Base-by-base conservation (phyloP, 2,888 invertebrate genomes). In the Dicycla oo region DNA sequence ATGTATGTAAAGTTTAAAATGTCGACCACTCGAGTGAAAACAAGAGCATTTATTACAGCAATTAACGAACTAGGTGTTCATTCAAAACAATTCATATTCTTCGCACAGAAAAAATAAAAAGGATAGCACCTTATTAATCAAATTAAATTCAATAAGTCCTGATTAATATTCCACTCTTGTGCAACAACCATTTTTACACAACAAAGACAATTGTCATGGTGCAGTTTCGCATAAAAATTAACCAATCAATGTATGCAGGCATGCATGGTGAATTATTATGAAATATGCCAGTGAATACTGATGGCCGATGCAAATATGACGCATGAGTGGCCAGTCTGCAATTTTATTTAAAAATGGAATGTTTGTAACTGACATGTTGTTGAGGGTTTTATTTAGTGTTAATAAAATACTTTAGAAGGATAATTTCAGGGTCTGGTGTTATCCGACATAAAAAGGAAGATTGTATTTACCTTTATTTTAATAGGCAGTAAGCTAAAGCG, bases 221-320 rank as follows among this genome's bases (percentile, higher is more conserved):
- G 78, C 83, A 69, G 80, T 71, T 78, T 74, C 72, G 90, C 87
- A 88, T 88, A 87, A 87, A 87, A 87, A 89, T 88, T 85, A 85
- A 87, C 85, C 88, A 88, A 91, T 89, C 87, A 87, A 78, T 81
- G 84, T 58, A 67, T 53, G 66, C 78, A 81, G 51, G 78, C 77
- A 84, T 85, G 87, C 84, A 85, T 82, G 82, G 81, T 86, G 88
- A 90, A 91, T 91, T 90, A 88, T 86, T 86, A 87, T 87, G 86
- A 86, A 87, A 89, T 88, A 88, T 81, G 79, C 69, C 45, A 63
- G 63, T 73, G 89, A 86, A 90, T 89, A 86, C 85, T 80, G 84
- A 87, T 86, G 80, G 75, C 58, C 61, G 61, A 69, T 64, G 76
- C 75, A 81, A 81, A 75, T 81, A 73, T 74, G 57, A 54, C 74